Conservation (phyloP, 2,888 invertebrate genomes). For the Druceiella hillmani region DNA sequence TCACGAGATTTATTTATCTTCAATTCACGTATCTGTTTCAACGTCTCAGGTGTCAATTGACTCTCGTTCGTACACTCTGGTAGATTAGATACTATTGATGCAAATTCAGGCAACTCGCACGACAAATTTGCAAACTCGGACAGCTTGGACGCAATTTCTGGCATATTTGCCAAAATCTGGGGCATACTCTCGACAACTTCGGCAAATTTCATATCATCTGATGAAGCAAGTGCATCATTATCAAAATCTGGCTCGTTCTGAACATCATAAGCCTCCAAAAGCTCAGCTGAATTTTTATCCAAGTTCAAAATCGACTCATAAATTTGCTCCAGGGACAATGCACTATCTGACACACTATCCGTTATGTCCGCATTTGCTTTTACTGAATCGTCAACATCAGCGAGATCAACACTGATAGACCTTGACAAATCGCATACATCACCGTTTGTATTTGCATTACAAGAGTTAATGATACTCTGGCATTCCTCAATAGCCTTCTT, state of each 20-base stretch:
- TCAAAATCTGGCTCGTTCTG: no score
- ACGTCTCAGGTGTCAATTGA: slow-evolving; percentile 43
- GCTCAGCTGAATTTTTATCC: slow-evolving; percentile 38
- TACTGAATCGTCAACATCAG: no score
- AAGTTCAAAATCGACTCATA: slow-evolving; percentile 43
- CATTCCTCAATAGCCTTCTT: slow-evolving; percentile 48
- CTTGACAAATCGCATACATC: no score
- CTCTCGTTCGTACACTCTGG: slow-evolving; percentile 40
- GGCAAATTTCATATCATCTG: slow-evolving; percentile 35
- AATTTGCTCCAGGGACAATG: slow-evolving; percentile 38
- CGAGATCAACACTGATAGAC: no score
- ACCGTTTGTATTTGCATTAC: slow-evolving; percentile 29
- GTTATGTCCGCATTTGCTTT: no score
- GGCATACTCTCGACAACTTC: slow-evolving; percentile 45
- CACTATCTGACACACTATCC: slow-evolving; percentile 24
- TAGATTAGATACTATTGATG: slow-evolving; percentile 38
- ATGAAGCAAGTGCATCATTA: no score
- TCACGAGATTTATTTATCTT: slow-evolving; percentile 40
- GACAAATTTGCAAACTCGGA: slow-evolving; percentile 38
- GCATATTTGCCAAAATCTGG: slow-evolving; percentile 44
- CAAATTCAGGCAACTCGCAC: slow-evolving; percentile 41
- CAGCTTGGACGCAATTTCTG: slow-evolving; percentile 39
- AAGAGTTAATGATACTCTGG: slow-evolving; percentile 44
- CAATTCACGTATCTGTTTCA: slow-evolving; percentile 45
- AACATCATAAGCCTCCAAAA: slow-evolving; percentile 34